Base-by-base conservation (phyloP, 2,797 vertebrate species). In the Danio albolineatus region DNA sequence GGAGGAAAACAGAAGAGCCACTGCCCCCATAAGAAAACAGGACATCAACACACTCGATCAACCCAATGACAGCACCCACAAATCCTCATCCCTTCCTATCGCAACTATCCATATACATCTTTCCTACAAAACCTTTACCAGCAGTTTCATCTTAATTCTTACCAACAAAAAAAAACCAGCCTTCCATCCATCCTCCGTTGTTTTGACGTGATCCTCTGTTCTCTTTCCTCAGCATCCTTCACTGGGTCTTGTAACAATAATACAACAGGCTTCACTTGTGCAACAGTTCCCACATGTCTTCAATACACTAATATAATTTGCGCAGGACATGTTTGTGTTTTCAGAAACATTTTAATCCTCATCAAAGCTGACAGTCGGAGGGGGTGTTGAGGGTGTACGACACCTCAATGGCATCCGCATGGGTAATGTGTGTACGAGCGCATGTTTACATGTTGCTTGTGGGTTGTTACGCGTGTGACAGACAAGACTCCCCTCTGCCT, bases 1-100 rank as follows among this genome's bases (percentile, higher is more conserved):
- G 86, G 19, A 85, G 85, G 62, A 81, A 78, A 78, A 80, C 82
- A 85, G 84, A 87, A 73, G 19, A 59, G 83, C 51, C 77, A 59
- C 61, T 62, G 51, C 67, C 62, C 67, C 73, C 54, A 43, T 75
- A 83, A 74, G 49, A 79, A 86, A 86, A 88, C 84, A 86, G 87
- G 86, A 90, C 61, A 83, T 85, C 77, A 80, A 83, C 67, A 64
- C 56, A 74, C 67, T 83, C 71, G 13, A 79, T 82, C 80, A 84
- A n/a, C n/a, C 81, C 69, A 76, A 72, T 79, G 81, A 82, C 82
- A 73, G 46, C 80, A 60, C 74, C 71, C 41, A n/a, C 57, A 79
- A 57, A 53, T 36, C 73, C 77, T 82, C 46, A 41, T 19, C 17
- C 54, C 19, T 59, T 39, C 19, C 10, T 6, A 54, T 17, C 10